Conservation (phyloP, 2,888 invertebrate genomes). For the Strigamia transsilvanica region DNA sequence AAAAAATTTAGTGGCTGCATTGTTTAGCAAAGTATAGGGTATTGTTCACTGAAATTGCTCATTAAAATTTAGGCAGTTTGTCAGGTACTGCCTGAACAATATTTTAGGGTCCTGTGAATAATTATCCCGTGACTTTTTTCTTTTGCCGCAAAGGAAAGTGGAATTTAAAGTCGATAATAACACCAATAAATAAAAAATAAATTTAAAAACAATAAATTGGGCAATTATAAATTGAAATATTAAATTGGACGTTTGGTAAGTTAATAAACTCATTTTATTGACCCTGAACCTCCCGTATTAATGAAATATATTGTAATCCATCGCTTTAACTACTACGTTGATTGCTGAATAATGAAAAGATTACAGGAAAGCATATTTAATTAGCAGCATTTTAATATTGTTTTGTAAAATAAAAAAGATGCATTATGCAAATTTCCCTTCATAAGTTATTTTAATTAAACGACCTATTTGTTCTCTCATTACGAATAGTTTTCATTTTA, state of each 20-base stretch:
- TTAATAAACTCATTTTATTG: not conserved
- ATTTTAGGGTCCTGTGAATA: not conserved
- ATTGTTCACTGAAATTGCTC: not conserved
- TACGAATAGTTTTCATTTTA: conserved; percentile 8
- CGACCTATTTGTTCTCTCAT: conserved; percentile 26
- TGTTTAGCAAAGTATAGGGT: not conserved
- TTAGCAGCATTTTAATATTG: no score
- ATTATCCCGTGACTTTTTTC: not conserved
- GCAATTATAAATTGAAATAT: no score
- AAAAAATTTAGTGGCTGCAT: no score
- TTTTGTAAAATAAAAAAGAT: not conserved
- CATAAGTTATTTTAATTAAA: conserved; percentile 20
- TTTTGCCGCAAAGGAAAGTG: not conserved
- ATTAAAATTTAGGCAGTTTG: not conserved
- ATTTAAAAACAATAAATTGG: no score
- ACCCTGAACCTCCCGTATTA: not conserved
- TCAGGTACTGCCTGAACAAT: not conserved
- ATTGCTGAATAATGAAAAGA: no score
- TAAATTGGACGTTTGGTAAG: not conserved
- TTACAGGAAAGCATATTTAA: no score
- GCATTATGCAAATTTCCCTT: conserved; percentile 8
- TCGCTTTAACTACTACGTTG: no score
- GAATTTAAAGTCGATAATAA: not conserved
- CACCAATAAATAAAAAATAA: not conserved
- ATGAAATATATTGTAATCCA: no score